Conservation (phyloP, 2,888 invertebrate species). For the Drosophila longiperda region DNA sequence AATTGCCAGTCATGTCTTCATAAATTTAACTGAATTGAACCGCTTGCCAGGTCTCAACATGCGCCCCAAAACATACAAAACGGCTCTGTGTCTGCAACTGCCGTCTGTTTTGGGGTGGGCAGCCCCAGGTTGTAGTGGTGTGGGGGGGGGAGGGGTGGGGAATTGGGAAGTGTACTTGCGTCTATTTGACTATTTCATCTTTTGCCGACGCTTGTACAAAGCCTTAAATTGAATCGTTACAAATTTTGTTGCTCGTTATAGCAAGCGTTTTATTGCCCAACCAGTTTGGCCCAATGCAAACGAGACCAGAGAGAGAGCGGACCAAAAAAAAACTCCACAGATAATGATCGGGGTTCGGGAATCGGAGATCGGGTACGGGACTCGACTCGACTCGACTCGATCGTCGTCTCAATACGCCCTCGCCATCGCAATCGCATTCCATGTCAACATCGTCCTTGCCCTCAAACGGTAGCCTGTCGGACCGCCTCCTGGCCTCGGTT, state of each 20-base stretch:
- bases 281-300: conserved; percentile 74
- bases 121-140: not conserved
- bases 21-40: conserved; percentile 78
- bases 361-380: not conserved
- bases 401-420: conserved; percentile 42
- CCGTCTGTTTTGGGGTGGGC: conserved; percentile 4
- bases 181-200: conserved; percentile 80
- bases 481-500: conserved; percentile 33
- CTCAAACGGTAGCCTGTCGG: conserved; percentile 56
- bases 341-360: not conserved
- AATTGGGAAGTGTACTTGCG: conserved; percentile 47
- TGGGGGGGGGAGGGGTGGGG: conserved; percentile 15
- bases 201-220: conserved; percentile 78
- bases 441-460: conserved; percentile 5
- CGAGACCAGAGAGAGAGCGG: conserved; percentile 34
- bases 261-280: conserved; percentile 81
- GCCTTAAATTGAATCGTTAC: conserved; percentile 83
- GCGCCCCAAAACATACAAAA: conserved; percentile 67
- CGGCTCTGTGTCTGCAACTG: conserved; percentile 59
- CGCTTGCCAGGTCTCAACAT: conserved; percentile 59
- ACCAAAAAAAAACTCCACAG: conserved; percentile 11
- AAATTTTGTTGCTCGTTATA: conserved; percentile 83
- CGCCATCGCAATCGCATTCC: conserved; percentile 10
- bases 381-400: conserved; percentile 18
- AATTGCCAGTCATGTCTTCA: conserved; percentile 80